These are phyloP conservation scores for Eurystomus glaucurus DNA, from an alignment of 2,797 vertebrate genomes.

Conservation along the genomic window DNA sequence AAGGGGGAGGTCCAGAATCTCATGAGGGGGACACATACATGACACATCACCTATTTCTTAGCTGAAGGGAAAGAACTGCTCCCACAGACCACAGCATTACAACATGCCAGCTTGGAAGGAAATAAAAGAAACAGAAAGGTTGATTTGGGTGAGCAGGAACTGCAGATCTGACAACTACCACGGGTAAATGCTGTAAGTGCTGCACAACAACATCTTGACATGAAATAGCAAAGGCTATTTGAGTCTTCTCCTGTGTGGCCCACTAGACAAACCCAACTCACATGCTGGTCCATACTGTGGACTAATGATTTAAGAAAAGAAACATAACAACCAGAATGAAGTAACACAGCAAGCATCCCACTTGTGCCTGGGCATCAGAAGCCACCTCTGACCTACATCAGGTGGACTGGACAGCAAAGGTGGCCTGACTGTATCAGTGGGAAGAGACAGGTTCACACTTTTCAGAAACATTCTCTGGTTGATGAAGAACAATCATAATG, in stretches of 20 bases:
- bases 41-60: background rate
- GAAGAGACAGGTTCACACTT: background rate
- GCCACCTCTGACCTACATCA: background rate
- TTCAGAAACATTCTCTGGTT: background rate
- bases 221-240: background rate
- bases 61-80: background rate
- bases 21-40: background rate
- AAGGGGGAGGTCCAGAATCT: background rate
- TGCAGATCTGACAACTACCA: background rate
- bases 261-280: background rate
- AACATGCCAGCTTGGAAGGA: background rate
- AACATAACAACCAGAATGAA: background rate
- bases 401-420: background rate
- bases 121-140: background rate
- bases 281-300: background rate
- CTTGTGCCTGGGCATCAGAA: fast-evolving
- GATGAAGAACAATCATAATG: background rate
- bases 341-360: fast-evolving
- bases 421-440: fast-evolving
- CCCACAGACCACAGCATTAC: background rate
- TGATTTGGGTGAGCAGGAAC: constrained; percentile 7
- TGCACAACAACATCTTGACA: background rate
- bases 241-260: background rate
- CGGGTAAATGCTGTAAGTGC: background rate
- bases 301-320: background rate